Conservation (phyloP, 1,140 invertebrate species). For the Drosophila tropicalis region DNA sequence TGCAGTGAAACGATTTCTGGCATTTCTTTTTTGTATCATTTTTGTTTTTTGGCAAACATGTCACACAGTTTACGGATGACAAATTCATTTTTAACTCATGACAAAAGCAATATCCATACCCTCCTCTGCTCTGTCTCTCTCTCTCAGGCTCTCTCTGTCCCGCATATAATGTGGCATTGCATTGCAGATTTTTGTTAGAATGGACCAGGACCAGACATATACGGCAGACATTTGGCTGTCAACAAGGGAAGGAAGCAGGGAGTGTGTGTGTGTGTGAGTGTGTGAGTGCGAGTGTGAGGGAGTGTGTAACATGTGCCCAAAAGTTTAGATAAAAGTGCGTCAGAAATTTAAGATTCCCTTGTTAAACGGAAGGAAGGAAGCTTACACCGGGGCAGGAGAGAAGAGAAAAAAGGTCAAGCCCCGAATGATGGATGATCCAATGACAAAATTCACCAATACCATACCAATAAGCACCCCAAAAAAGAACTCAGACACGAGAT, state of each 20-base stretch:
- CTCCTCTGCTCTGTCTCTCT: background rate
- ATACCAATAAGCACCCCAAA: conserved; percentile 39
- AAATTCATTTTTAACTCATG: conserved; percentile 82
- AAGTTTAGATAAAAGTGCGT: conserved; percentile 60
- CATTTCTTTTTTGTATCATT: conserved; percentile 15
- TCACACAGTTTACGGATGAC: conserved; percentile 80
- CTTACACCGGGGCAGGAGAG: conserved; percentile 1
- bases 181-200: conserved; percentile 50
- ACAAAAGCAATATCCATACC: conserved; percentile 57
- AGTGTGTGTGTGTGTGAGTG: too few species aligned
- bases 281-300: conserved; percentile 16
- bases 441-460: conserved; percentile 39
- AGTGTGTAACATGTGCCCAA: conserved; percentile 61
- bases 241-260: conserved; percentile 16
- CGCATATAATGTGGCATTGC: conserved; percentile 66
- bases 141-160: background rate
- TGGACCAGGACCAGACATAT: conserved; percentile 14
- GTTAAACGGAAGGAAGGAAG: conserved; percentile 75
- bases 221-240: conserved; percentile 47
- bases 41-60: conserved; percentile 69
- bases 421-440: conserved; percentile 83
- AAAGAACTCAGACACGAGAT: conserved; percentile 14
- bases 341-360: conserved; percentile 75
- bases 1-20: conserved; percentile 34
- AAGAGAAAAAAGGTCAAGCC: conserved; percentile 81